Evolutionary conservation across 2,888 invertebrate genomes (phyloP).

Genomic region (Nymphalis polychloros): DNA sequence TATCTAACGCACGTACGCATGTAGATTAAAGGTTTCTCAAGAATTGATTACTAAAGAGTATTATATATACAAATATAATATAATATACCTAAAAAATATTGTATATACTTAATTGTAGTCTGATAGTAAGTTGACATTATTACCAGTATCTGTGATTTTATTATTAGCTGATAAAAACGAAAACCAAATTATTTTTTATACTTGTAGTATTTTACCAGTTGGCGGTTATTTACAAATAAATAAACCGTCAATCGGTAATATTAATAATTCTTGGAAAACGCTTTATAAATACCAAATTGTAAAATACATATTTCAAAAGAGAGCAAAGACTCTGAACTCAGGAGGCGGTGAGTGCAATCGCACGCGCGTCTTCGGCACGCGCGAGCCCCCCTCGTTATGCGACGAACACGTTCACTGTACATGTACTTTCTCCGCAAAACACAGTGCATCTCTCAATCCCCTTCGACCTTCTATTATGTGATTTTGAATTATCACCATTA

Average conservation of each 20-base stretch:
- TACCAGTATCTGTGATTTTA: too few relatives aligned
- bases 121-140: too few relatives aligned
- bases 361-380: constrained; percentile 39
- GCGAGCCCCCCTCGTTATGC: constrained; percentile 38
- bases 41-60: too few relatives aligned
- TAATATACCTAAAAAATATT: too few relatives aligned
- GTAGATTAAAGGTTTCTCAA: too few relatives aligned
- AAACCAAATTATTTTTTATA: too few relatives aligned
- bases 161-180: too few relatives aligned
- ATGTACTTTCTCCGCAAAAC: constrained; percentile 40
- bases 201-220: too few relatives aligned
- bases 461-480: constrained; percentile 35
- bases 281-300: background rate
- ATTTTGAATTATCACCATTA: constrained; percentile 39
- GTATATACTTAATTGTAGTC: too few relatives aligned
- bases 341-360: constrained; percentile 27
- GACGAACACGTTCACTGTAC: constrained; percentile 32
- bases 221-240: too few relatives aligned
- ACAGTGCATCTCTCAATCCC: constrained; percentile 36
- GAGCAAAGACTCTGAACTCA: background rate
- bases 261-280: background rate
- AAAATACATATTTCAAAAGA: constrained; percentile 8
- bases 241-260: background rate
- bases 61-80: too few relatives aligned
- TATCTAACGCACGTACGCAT: too few relatives aligned